A percentile compares a stretch with the other conserved stretches of the same genome.
These are phyloP conservation scores for Nesogale talazaci DNA, from an alignment of 2,113 vertebrate species.

Conservation along the genomic window DNA sequence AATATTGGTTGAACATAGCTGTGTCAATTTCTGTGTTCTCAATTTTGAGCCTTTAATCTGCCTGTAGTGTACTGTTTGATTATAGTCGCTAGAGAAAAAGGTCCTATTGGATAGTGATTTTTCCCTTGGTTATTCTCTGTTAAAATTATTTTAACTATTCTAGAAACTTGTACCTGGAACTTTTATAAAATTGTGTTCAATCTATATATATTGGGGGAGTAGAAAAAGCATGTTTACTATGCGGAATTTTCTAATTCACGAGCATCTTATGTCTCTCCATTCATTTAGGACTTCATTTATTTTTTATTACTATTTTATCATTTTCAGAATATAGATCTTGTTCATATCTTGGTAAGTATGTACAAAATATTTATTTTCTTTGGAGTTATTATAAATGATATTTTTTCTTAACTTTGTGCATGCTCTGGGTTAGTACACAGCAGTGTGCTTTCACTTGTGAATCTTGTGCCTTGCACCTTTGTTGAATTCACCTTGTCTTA, in stretches of 20 bases:
- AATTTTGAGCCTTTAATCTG: background rate
- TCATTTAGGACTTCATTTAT: background rate
- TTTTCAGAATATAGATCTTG: background rate
- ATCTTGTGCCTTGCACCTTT: background rate
- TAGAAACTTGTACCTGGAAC: background rate
- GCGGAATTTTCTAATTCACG: background rate
- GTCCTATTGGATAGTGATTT: background rate
- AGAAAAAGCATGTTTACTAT: background rate
- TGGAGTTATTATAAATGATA: background rate
- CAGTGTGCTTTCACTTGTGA: background rate
- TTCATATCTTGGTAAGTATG: background rate
- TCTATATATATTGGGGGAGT: background rate
- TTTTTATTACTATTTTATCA: background rate
- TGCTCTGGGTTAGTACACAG: background rate
- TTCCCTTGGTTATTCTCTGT: background rate
- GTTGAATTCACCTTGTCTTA: too few species aligned
- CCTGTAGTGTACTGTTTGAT: background rate
- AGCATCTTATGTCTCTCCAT: background rate
- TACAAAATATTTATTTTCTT: background rate
- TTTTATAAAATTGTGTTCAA: background rate
- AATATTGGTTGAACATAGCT: background rate
- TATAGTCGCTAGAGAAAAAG: background rate
- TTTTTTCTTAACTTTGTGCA: background rate
- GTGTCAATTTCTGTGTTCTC: background rate
- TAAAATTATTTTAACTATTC: background rate